Conservation (phyloP, 2,113 vertebrate species). For the Ceyx margarethae region DNA sequence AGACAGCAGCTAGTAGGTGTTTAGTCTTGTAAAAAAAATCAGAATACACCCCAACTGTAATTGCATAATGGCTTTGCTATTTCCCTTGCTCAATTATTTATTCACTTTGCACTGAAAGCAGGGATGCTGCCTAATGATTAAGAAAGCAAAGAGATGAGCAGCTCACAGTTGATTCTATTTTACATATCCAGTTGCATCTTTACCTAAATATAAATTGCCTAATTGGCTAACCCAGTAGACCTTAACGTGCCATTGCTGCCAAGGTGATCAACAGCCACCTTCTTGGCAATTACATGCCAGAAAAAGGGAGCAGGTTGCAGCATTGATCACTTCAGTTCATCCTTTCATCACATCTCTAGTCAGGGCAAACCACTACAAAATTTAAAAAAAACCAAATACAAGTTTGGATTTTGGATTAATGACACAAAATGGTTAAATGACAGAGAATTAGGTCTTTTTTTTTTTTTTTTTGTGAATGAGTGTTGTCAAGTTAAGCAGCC, state of each 20-base stretch:
- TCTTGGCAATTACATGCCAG: neutral
- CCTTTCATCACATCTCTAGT: neutral
- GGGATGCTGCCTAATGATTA: slow-evolving; percentile 8
- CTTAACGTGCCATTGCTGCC: slow-evolving; percentile 18
- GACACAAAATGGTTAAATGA: neutral
- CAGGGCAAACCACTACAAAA: neutral
- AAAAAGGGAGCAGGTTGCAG: slow-evolving; percentile 3
- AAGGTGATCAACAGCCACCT: slow-evolving; percentile 36
- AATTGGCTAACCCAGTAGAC: slow-evolving; percentile 33
- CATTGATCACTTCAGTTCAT: neutral
- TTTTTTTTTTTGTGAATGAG: neutral
- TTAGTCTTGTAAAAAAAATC: neutral
- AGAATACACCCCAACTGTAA: neutral
- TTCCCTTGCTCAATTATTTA: slow-evolving; percentile 28
- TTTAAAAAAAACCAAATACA: neutral
- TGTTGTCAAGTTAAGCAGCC: neutral
- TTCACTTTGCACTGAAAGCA: slow-evolving; percentile 8
- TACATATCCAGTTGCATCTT: slow-evolving; percentile 21
- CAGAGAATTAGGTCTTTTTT: neutral
- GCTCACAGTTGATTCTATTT: slow-evolving; percentile 20
- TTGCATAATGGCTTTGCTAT: slow-evolving; percentile 10
- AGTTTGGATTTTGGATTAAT: neutral
- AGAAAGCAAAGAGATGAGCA: slow-evolving; percentile 10
- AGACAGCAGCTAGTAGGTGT: neutral
- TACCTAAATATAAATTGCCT: slow-evolving; percentile 29